Conservation (phyloP, 2,888 invertebrate species). For the Himalopsyche anomala region DNA sequence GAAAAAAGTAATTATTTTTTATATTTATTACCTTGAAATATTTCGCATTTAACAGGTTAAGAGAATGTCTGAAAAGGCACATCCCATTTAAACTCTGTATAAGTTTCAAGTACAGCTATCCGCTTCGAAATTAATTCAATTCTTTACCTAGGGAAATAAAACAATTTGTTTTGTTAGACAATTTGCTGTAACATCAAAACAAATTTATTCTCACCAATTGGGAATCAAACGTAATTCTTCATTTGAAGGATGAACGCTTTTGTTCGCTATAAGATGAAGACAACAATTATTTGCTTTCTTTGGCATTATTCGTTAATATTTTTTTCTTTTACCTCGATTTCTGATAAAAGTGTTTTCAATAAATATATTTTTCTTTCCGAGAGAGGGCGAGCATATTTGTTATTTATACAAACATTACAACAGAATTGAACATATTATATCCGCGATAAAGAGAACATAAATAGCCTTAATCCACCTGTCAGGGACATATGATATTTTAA, state of each 20-base stretch:
- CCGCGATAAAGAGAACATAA: too few species aligned
- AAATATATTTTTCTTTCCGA: neutral
- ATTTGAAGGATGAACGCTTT: conserved; percentile 25
- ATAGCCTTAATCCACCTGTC: too few species aligned
- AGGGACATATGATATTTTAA: too few species aligned
- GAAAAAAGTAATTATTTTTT: neutral
- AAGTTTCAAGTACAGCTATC: conserved; percentile 30
- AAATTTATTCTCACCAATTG: conserved; percentile 34
- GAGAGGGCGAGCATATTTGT: too few species aligned
- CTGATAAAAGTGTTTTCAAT: neutral
- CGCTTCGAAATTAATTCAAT: conserved; percentile 34
- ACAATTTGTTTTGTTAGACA: conserved; percentile 27
- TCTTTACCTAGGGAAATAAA: conserved; percentile 34
- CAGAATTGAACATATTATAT: too few species aligned
- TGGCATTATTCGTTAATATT: neutral
- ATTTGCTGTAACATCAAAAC: conserved; percentile 7
- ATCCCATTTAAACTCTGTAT: conserved; percentile 19
- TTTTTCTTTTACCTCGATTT: neutral
- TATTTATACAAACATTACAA: too few species aligned
- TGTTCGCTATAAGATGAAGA: conserved; percentile 11
- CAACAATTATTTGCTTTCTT: conserved; percentile 1
- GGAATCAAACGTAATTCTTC: conserved; percentile 26
- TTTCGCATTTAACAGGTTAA: neutral
- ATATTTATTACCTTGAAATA: neutral
- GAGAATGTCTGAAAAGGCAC: neutral